These are phyloP conservation scores for Cepaea hortensis DNA, from an alignment of 2,888 invertebrate genomes.

Conservation along the genomic window DNA sequence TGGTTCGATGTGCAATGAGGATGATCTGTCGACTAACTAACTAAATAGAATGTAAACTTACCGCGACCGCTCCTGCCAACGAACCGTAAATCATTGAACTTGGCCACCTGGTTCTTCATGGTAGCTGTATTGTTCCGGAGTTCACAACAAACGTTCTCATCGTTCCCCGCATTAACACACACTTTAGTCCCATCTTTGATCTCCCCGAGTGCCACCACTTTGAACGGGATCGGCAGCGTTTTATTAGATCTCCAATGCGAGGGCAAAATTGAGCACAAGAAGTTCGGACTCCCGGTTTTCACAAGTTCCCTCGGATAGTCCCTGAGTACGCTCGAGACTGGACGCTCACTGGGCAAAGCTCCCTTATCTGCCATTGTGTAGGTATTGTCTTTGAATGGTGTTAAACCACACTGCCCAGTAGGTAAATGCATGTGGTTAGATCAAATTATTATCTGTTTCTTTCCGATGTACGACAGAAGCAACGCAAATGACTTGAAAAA, in stretches of 20 bases:
- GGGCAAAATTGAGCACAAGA: slow-evolving; percentile 94
- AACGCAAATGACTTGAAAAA: neutral
- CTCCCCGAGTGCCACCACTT: slow-evolving; percentile 90
- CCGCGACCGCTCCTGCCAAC: slow-evolving; percentile 98
- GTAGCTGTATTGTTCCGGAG: slow-evolving; percentile 92
- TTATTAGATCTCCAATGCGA: slow-evolving; percentile 99
- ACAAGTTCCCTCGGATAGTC: slow-evolving; percentile 94
- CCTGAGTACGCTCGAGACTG: slow-evolving; percentile 79
- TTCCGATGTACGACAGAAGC: slow-evolving; percentile 20
- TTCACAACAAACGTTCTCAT: slow-evolving; percentile 96
- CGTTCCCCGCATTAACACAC: slow-evolving; percentile 95
- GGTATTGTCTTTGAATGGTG: slow-evolving; percentile 71
- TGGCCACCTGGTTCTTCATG: slow-evolving; percentile 97
- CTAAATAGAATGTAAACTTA: slow-evolving; percentile 77
- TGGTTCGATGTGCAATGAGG: no score
- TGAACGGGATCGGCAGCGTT: slow-evolving; percentile 95
- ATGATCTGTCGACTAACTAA: no score
- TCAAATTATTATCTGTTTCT: neutral
- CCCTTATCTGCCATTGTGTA: slow-evolving; percentile 59
- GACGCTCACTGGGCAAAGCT: slow-evolving; percentile 63
- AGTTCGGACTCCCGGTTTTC: slow-evolving; percentile 94
- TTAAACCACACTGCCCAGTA: slow-evolving; percentile 73
- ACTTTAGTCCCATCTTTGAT: slow-evolving; percentile 94
- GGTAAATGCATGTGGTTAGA: slow-evolving; percentile 73
- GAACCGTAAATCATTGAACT: slow-evolving; percentile 97